phyloP scores from a whole-genome alignment of 2,113 vertebrate species.

The Euleptes europaea region DNA sequence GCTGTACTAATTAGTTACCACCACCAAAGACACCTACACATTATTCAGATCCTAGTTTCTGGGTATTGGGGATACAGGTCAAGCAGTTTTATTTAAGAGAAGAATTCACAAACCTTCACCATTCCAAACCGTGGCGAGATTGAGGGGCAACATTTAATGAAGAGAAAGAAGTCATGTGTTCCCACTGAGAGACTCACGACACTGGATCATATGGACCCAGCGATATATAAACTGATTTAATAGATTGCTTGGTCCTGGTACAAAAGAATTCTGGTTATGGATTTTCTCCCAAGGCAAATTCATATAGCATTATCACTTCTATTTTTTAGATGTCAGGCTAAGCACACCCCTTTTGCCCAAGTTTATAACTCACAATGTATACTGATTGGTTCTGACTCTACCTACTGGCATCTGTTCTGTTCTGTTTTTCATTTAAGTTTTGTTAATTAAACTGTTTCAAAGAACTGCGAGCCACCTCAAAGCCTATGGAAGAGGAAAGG shows the following conservation, averaged over 20 bases:
- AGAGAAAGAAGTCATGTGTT: not conserved
- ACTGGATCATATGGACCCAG: not conserved
- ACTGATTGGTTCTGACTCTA: no score
- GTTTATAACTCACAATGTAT: no score
- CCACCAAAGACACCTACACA: constrained; percentile 14
- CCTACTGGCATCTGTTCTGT: no score
- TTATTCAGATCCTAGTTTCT: not conserved
- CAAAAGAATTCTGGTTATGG: not conserved
- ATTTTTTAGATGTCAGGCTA: no score
- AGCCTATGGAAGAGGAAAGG: no score
- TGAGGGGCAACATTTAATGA: not conserved
- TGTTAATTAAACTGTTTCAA: no score
- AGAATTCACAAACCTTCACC: not conserved
- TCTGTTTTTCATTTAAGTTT: no score
- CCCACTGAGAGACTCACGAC: not conserved
- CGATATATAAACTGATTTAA: not conserved
- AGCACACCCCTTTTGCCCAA: no score
- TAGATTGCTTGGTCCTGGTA: no score
- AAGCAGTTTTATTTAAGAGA: not conserved
- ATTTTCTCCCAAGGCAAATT: no score
- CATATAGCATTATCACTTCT: no score
- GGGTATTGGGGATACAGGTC: not conserved
- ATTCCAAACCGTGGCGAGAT: not conserved
- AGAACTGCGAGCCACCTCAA: no score
- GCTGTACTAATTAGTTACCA: constrained; percentile 13